Percentiles rank a stretch among this genome's conserved stretches.
Evolutionary conservation across 2,797 vertebrate genomes (phyloP).

Genomic region (Hippocampus kuda): DNA sequence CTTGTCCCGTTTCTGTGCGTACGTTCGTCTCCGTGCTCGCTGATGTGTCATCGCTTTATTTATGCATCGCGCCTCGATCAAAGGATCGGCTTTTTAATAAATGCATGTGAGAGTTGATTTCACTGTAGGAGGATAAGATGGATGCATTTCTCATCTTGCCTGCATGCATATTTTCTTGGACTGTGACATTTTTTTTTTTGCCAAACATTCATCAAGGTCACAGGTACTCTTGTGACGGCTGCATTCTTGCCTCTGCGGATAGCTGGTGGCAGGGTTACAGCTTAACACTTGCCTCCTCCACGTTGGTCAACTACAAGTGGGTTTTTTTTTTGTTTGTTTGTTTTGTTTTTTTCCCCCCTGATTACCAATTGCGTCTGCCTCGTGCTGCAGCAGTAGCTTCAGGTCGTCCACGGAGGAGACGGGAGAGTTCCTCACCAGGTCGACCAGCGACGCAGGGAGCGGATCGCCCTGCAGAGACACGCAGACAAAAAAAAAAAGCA

Average conservation of each 20-base stretch:
- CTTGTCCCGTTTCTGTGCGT: conserved; percentile 20
- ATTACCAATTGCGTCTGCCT: conserved; percentile 77
- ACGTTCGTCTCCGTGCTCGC: conserved; percentile 33
- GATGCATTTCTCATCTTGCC: too few species aligned
- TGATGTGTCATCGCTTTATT: conserved; percentile 40
- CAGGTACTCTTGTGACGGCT: not conserved
- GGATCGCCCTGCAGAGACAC: conserved; percentile 73
- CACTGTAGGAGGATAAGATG: too few species aligned
- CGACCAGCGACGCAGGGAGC: conserved; percentile 79
- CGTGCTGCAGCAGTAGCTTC: conserved; percentile 75
- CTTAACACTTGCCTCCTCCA: not conserved
- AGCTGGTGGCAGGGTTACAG: too few species aligned
- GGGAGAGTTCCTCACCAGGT: conserved; percentile 77
- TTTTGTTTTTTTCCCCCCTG: too few species aligned
- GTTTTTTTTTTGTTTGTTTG: too few species aligned
- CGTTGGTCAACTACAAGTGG: not conserved
- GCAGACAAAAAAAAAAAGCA: not conserved
- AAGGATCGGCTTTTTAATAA: conserved; percentile 39
- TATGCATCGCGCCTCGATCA: conserved; percentile 38
- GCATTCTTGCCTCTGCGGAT: not conserved
- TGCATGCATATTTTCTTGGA: not conserved
- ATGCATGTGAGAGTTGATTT: conserved; percentile 30
- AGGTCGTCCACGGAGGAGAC: conserved; percentile 84
- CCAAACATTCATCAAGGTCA: not conserved
- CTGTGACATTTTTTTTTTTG: not conserved